phyloP scores from a whole-genome alignment of 53 echinoderm and acorn worm genomes.

The Temnopleurus reevesii region DNA sequence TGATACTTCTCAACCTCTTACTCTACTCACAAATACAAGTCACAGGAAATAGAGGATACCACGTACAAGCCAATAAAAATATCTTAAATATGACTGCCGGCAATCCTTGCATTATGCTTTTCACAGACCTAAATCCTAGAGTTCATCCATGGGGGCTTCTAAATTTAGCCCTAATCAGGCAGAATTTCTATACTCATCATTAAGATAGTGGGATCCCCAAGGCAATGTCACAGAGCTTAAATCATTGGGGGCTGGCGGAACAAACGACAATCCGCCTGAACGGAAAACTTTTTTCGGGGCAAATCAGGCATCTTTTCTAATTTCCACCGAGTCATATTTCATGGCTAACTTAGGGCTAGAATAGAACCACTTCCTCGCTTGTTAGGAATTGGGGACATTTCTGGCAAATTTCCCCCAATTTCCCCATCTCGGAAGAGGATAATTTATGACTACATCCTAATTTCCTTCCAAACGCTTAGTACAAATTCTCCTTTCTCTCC shows the following conservation, averaged over 20 bases:
- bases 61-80: not conserved
- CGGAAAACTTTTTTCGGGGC: not conserved
- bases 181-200: conserved; percentile 27
- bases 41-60: conserved; percentile 22
- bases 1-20: not conserved
- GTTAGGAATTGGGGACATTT: not conserved
- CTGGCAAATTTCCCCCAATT: conserved; percentile 35
- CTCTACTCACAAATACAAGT: not conserved
- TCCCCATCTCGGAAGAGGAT: conserved; percentile 30
- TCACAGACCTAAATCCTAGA: not conserved
- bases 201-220: not conserved
- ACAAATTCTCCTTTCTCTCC: not conserved
- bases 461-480: conserved; percentile 5
- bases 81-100: not conserved
- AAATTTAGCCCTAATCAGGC: conserved; percentile 8
- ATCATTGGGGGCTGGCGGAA: not conserved
- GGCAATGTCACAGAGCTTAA: conserved; percentile 25
- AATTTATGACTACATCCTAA: conserved; percentile 33
- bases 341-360: not conserved
- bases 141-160: not conserved
- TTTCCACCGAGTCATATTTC: not conserved
- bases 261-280: not conserved
- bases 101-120: conserved; percentile 11
- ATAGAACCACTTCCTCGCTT: not conserved
- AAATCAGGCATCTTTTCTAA: not conserved